phyloP scores from a whole-genome alignment of 2,797 vertebrate genomes.

The Sebastes oblongus region DNA sequence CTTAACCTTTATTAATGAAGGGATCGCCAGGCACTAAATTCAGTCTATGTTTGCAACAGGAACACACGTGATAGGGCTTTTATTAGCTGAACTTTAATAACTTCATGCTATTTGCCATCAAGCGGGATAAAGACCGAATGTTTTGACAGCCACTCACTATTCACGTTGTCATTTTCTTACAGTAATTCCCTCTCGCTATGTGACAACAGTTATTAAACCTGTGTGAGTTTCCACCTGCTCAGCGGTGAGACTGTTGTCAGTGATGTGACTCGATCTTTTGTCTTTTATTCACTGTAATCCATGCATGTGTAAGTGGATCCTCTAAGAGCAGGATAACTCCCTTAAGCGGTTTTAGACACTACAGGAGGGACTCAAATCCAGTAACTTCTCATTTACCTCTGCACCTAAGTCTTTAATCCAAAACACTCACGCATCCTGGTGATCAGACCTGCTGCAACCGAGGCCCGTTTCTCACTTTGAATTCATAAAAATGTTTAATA shows the following conservation, averaged over 20 bases:
- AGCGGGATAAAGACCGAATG: not conserved
- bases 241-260: slow-evolving; percentile 37
- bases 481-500: not conserved
- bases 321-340: slow-evolving; percentile 73
- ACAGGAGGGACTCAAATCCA: slow-evolving; percentile 69
- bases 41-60: not conserved
- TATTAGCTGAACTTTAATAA: not conserved
- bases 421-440: slow-evolving; percentile 15
- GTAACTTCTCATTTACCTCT: slow-evolving; percentile 67
- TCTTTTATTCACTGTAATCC: slow-evolving; percentile 77
- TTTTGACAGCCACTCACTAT: slow-evolving; percentile 11
- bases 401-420: slow-evolving; percentile 41
- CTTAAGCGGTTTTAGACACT: slow-evolving; percentile 73
- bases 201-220: slow-evolving; percentile 59
- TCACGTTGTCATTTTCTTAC: slow-evolving; percentile 24
- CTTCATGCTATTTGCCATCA: slow-evolving; percentile 6
- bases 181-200: slow-evolving; percentile 50
- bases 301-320: slow-evolving; percentile 78
- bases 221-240: slow-evolving; percentile 54
- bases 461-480: not conserved
- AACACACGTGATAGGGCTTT: not conserved
- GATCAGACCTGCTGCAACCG: slow-evolving; percentile 1
- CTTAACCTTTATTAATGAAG: not conserved
- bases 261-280: slow-evolving; percentile 64
- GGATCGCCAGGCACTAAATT: not conserved